Base-by-base conservation (phyloP, 92 coral and sea anemone genomes). In the Epizoanthus stellaris region DNA sequence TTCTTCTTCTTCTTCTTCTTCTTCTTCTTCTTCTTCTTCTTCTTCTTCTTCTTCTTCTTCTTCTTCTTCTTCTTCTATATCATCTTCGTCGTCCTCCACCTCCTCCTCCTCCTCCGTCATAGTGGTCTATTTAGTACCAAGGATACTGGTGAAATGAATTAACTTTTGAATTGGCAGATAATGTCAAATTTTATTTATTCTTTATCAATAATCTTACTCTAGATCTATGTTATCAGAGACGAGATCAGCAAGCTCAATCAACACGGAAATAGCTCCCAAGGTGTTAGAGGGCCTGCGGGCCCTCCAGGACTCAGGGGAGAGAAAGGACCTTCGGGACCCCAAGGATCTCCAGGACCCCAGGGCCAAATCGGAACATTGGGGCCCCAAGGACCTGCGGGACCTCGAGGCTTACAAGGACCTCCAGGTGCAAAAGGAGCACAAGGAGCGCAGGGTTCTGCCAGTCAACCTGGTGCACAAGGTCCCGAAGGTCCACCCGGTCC, bases 351-450 rank as follows among this genome's bases (percentile, higher is more conserved):
- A 49, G 87, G 87, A 19, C 58, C 87, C 19, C 62, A 74, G 69
- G 84, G 84, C 4, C 69, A 60, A 49, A 60, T 38, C 52, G 86
- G 86, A 39, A 71, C 86, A 82, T 42, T 23, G 3, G 88, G 89
- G 76, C 63, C 34, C 21, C 60, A 68, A 21, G 89, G 89, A 80
- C 74, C 54, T 5, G 5, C 76, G 20, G 89, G 89, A 15, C 30
- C 77, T 3, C 57, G 19, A 9, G 89, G 89, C 3, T 0, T 34
- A 34, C 76, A 60, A 38, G 82, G 66, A 45, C 73, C 54, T 14
- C 52, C 56, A 25, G 91, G 80, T 4, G 58, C 57, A 10, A 9
- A 20, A 23, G 88, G 76, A 25, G 40, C 13, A 36, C 20, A 13
- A 67, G 86, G 82, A 16, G 80, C 83, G 3, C 56, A 54, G 15